Conservation (phyloP, 2,113 vertebrate species). For the Dicrurus megarhynchus region DNA sequence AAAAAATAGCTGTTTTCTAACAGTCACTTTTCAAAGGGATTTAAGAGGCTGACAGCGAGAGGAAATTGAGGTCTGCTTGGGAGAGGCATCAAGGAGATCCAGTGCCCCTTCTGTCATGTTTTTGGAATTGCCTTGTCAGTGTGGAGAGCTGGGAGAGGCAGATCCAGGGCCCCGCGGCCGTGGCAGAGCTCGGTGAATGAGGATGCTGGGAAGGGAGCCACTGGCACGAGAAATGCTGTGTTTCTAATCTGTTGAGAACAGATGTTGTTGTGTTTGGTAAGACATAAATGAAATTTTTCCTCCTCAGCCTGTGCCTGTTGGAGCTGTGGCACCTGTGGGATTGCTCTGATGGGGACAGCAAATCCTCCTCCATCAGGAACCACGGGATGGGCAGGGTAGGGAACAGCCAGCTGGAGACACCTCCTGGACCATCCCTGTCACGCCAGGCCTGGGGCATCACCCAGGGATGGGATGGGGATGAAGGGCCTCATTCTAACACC, state of each 20-base stretch:
- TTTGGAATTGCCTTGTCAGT: neutral
- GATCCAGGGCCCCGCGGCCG: neutral
- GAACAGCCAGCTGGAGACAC: neutral
- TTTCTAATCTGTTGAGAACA: neutral
- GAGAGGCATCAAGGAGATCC: neutral
- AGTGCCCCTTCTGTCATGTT: neutral
- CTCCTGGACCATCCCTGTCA: neutral
- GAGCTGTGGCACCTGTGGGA: neutral
- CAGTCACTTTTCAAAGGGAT: neutral
- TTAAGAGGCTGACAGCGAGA: neutral
- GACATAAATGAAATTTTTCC: neutral
- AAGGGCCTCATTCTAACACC: fast-evolving
- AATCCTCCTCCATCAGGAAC: neutral
- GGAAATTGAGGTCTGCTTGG: neutral
- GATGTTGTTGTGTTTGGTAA: neutral
- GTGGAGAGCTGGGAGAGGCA: neutral
- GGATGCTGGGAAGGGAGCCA: neutral
- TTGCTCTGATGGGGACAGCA: neutral
- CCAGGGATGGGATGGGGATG: neutral
- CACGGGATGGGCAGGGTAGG: neutral
- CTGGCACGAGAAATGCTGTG: neutral
- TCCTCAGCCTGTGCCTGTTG: neutral
- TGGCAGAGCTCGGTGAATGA: neutral
- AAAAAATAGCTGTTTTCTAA: neutral
- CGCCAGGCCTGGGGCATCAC: neutral